Evolutionary conservation across 2,113 vertebrate genomes (phyloP).

Genomic region (Catharus minimus): DNA sequence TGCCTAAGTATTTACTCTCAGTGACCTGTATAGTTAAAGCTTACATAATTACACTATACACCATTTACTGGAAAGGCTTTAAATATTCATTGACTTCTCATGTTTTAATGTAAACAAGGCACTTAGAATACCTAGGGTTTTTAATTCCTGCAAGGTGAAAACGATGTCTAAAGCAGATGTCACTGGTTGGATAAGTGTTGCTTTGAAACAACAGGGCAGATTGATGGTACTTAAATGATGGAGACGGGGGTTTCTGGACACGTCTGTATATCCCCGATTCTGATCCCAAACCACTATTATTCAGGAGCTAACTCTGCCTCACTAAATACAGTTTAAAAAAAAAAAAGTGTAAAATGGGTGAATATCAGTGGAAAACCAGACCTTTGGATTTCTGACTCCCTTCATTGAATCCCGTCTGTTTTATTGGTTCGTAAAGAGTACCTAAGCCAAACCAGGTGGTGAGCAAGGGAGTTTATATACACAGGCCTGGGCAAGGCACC

Average conservation of each 20-base stretch:
- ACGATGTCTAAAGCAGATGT: slow-evolving; percentile 31
- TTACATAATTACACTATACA: slow-evolving; percentile 50
- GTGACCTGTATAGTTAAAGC: slow-evolving; percentile 40
- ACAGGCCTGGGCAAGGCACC: background rate
- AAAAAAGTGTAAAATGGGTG: background rate
- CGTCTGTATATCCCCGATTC: background rate
- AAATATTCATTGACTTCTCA: slow-evolving; percentile 60
- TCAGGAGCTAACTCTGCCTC: background rate
- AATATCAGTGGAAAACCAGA: slow-evolving; percentile 12
- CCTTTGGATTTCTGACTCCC: slow-evolving; percentile 9
- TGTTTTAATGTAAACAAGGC: slow-evolving; percentile 60
- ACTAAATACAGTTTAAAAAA: background rate
- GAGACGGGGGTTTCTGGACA: background rate
- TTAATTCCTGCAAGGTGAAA: slow-evolving; percentile 48
- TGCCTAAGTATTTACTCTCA: slow-evolving; percentile 39
- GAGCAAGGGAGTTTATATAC: background rate
- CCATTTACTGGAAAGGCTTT: slow-evolving; percentile 54
- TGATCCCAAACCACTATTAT: background rate
- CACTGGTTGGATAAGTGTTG: background rate
- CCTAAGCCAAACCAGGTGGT: background rate
- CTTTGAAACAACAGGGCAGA: background rate
- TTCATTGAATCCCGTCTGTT: background rate
- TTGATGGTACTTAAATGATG: background rate
- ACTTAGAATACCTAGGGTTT: slow-evolving; percentile 33
- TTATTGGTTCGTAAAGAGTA: slow-evolving; percentile 21